Conservation (phyloP, 1,140 invertebrate species). For the Nasonia giraulti region DNA sequence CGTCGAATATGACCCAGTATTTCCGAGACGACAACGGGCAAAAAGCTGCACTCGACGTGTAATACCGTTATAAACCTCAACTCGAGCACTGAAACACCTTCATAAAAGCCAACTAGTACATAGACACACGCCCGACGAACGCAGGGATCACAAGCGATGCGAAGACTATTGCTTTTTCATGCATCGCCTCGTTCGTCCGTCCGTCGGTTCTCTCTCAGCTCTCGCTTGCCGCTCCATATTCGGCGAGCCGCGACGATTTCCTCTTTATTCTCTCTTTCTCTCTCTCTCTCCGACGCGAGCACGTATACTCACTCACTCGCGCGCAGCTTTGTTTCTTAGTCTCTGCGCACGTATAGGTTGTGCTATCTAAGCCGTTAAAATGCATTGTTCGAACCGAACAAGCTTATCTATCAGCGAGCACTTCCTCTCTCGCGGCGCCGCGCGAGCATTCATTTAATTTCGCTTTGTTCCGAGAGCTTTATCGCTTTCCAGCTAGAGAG, state of each 20-base stretch:
- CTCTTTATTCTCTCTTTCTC: not conserved
- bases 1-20: no score
- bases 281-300: not conserved
- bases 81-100: not conserved
- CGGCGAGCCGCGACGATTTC: not conserved
- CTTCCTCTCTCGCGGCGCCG: constrained; percentile 10
- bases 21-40: no score
- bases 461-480: constrained; percentile 26
- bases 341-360: not conserved
- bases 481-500: not conserved
- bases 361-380: constrained; percentile 36
- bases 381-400: constrained; percentile 35
- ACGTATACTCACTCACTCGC: not conserved
- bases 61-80: no score
- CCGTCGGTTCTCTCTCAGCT: not conserved
- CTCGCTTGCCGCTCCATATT: not conserved
- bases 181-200: not conserved
- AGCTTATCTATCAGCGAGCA: constrained; percentile 39
- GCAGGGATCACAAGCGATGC: not conserved
- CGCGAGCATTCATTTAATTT: constrained; percentile 18
- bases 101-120: not conserved
- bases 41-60: no score
- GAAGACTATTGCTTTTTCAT: constrained; percentile 2
- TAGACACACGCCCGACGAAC: not conserved
- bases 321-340: constrained; percentile 17